Evolutionary conservation across 2,888 invertebrate genomes (phyloP).

Genomic region (Globia sparganii): DNA sequence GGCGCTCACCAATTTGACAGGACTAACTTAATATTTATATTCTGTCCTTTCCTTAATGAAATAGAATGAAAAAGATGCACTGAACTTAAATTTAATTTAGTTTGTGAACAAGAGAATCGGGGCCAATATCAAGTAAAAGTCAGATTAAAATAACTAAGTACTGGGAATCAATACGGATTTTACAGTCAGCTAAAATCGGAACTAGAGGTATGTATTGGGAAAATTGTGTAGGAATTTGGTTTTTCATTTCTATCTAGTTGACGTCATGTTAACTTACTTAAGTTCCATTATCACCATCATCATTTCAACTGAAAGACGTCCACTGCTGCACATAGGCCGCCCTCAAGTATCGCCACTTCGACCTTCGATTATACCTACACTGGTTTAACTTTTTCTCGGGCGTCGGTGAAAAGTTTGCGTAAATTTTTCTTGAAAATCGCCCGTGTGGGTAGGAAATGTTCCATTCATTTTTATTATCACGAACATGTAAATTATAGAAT

Average conservation of each 20-base stretch:
- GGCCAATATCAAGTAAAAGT: neutral
- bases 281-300: neutral
- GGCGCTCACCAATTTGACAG: too few relatives aligned
- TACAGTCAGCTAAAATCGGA: neutral
- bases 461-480: neutral
- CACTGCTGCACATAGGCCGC: too few relatives aligned
- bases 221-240: neutral
- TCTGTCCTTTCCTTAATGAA: too few relatives aligned
- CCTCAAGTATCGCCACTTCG: neutral
- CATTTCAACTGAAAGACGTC: neutral
- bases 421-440: neutral
- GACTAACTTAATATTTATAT: too few relatives aligned
- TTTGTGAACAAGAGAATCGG: too few relatives aligned
- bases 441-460: neutral
- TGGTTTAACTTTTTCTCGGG: neutral
- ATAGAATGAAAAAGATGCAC: too few relatives aligned
- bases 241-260: neutral
- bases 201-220: neutral
- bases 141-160: neutral
- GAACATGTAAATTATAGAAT: neutral
- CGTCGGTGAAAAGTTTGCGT: neutral
- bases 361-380: neutral
- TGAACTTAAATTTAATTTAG: too few relatives aligned
- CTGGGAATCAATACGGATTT: neutral
- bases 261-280: neutral